Percentiles rank a stretch among this genome's conserved stretches.
These are phyloP conservation scores for Ophthalmolycus amberensis DNA, from an alignment of 2,113 vertebrate genomes.

Conservation along the genomic window DNA sequence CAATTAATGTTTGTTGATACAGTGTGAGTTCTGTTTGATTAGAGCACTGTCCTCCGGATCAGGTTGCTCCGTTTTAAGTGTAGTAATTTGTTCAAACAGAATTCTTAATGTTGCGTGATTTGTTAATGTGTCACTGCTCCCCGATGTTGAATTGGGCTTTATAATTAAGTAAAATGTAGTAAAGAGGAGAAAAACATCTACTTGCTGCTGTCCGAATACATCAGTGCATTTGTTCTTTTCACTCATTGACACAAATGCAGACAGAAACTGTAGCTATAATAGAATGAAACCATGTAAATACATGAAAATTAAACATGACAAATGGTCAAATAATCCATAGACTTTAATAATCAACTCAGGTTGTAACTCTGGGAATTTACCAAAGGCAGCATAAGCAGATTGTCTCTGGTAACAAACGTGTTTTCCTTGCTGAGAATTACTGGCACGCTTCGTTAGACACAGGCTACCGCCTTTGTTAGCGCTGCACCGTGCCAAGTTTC, in stretches of 20 bases:
- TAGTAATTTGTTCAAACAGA: constrained; percentile 13
- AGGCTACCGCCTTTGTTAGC: constrained; percentile 67
- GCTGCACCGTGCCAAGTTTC: constrained; percentile 58
- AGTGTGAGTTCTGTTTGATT: constrained; percentile 60
- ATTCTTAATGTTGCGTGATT: neutral
- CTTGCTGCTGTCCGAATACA: neutral
- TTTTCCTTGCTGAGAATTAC: constrained; percentile 60
- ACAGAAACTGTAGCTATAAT: neutral
- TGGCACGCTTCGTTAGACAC: constrained; percentile 71
- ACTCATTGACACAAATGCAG: neutral
- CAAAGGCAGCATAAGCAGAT: constrained; percentile 35
- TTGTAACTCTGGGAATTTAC: constrained; percentile 23
- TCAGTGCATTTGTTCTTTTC: neutral
- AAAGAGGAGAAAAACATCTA: neutral
- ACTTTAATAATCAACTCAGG: neutral
- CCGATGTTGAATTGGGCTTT: neutral
- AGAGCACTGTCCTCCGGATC: constrained; percentile 47
- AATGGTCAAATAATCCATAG: neutral
- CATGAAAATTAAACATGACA: neutral
- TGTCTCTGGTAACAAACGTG: constrained; percentile 54
- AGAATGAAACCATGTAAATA: neutral
- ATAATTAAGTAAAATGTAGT: neutral
- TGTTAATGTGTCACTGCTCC: neutral
- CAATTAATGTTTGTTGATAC: constrained; percentile 72
- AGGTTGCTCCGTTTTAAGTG: constrained; percentile 34